Evolutionary conservation across 1,140 invertebrate genomes (phyloP).

Genomic region (Tetragnatha versicolor): DNA sequence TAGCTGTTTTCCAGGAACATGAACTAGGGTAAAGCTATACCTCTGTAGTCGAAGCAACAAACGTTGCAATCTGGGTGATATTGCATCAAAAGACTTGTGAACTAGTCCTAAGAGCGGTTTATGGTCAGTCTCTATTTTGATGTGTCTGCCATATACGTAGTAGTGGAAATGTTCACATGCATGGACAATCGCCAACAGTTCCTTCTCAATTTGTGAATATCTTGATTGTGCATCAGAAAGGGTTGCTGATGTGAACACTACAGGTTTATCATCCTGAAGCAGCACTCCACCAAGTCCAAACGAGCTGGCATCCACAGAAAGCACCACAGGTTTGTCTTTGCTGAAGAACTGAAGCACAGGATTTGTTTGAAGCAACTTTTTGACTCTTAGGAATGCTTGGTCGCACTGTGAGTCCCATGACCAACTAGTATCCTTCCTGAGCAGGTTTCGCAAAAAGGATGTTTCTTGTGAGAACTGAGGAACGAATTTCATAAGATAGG

Average conservation of each 20-base stretch:
- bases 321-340: conserved; percentile 57
- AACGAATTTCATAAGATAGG: conserved; percentile 29
- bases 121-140: conserved; percentile 61
- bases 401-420: neutral
- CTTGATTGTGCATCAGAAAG: conserved; percentile 31
- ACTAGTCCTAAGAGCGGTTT: conserved; percentile 62
- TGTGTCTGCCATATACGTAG: conserved; percentile 62
- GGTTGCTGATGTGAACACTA: conserved; percentile 62
- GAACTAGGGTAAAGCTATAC: conserved; percentile 64
- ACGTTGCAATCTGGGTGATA: conserved; percentile 63
- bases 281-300: conserved; percentile 64
- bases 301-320: conserved; percentile 64
- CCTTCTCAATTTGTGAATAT: conserved; percentile 58
- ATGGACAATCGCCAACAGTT: conserved; percentile 62
- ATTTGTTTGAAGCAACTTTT: neutral
- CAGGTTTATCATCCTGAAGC: conserved; percentile 63
- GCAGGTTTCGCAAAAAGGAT: conserved; percentile 6
- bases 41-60: conserved; percentile 64
- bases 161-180: conserved; percentile 62
- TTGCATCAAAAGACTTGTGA: conserved; percentile 62
- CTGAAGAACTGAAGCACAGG: conserved; percentile 59
- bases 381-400: conserved; percentile 27
- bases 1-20: conserved; percentile 63
- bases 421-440: conserved; percentile 14
- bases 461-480: conserved; percentile 31